phyloP scores from a whole-genome alignment of 2,888 invertebrate species.

The Zygaena filipendulae region DNA sequence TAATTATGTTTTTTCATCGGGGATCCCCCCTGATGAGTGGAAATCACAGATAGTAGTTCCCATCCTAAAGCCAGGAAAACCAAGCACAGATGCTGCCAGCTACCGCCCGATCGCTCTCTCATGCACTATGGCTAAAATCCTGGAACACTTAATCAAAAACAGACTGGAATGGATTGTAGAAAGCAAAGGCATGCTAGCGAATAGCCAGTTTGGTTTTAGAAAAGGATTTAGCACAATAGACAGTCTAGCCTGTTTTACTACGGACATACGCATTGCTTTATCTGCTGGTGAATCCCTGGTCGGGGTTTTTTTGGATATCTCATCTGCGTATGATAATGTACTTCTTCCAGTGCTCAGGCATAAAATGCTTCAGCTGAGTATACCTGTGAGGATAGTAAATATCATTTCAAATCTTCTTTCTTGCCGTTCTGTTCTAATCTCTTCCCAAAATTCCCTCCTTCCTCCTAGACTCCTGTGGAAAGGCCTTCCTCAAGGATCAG shows the following conservation, averaged over 20 bases:
- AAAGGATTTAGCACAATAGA: not conserved
- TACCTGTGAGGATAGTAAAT: slow-evolving; percentile 12
- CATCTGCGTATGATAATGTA: slow-evolving; percentile 16
- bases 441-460: not conserved
- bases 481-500: slow-evolving; percentile 18
- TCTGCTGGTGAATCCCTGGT: too few species aligned
- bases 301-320: slow-evolving; percentile 14
- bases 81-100: slow-evolving; percentile 2
- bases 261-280: not conserved
- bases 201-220: slow-evolving; percentile 3
- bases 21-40: slow-evolving; percentile 8
- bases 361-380: slow-evolving; percentile 11
- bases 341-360: slow-evolving; percentile 16
- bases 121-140: slow-evolving; percentile 7
- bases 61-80: slow-evolving; percentile 9
- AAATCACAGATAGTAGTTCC: slow-evolving; percentile 10
- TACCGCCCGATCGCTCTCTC: slow-evolving; percentile 14
- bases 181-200: too few species aligned
- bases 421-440: slow-evolving; percentile 2
- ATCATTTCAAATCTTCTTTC: slow-evolving; percentile 7
- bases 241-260: not conserved
- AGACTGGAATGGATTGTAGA: too few species aligned
- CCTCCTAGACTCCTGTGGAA: slow-evolving; percentile 12
- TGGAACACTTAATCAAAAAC: slow-evolving; percentile 13
- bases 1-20: slow-evolving; percentile 5